A percentile compares a stretch with the other conserved stretches of the same genome.
phyloP scores from a whole-genome alignment of 2,797 vertebrate species.

The Lepilemur septentrionalis region DNA sequence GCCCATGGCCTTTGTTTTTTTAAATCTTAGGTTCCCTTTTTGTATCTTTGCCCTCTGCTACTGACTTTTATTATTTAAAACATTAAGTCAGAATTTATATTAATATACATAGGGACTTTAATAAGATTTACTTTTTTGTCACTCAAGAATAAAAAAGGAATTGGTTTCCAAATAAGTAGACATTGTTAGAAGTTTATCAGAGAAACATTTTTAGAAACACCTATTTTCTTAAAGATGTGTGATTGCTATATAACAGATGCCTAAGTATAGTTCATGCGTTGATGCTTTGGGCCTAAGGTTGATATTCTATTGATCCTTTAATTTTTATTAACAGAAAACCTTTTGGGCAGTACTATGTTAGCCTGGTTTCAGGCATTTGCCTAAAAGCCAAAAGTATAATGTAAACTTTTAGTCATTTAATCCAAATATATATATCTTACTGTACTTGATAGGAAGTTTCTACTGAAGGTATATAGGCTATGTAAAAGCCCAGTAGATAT shows the following conservation, averaged over 20 bases:
- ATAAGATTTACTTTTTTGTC: neutral
- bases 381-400: neutral
- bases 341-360: neutral
- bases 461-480: neutral
- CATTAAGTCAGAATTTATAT: neutral
- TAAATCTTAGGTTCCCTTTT: neutral
- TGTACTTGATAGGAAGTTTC: neutral
- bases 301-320: neutral
- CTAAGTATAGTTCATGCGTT: neutral
- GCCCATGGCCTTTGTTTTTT: neutral
- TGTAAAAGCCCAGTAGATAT: neutral
- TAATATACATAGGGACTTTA: neutral
- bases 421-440: neutral
- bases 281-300: neutral
- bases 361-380: neutral
- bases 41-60: neutral
- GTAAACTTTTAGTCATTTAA: neutral
- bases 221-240: neutral
- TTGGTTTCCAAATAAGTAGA: neutral
- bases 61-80: conserved; percentile 6
- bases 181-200: neutral
- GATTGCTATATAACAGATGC: neutral
- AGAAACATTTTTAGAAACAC: neutral
- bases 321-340: neutral
- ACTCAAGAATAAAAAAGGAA: neutral